These are phyloP conservation scores for Muricea muricata DNA, from an alignment of 92 coral and sea anemone species.

Conservation along the genomic window DNA sequence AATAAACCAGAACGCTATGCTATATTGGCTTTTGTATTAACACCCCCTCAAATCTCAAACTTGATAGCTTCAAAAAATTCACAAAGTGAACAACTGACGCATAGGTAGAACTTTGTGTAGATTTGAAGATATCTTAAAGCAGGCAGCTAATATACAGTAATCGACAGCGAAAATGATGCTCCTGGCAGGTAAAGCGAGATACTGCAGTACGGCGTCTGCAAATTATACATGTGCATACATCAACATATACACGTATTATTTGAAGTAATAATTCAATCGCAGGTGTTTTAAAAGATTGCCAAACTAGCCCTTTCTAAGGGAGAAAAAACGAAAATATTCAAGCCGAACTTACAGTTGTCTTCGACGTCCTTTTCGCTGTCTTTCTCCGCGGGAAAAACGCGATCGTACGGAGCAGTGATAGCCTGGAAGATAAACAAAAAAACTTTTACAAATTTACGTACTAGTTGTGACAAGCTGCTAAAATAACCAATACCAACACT, in stretches of 20 bases:
- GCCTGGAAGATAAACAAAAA: conserved; percentile 56
- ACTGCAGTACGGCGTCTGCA: neutral
- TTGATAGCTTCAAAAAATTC: neutral
- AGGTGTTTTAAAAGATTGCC: neutral
- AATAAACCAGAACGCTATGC: neutral
- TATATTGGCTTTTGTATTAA: neutral
- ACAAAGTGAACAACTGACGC: neutral
- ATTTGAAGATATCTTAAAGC: too few relatives aligned
- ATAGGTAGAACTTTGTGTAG: too few relatives aligned
- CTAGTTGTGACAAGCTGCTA: neutral
- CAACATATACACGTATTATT: too few relatives aligned
- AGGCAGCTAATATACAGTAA: too few relatives aligned
- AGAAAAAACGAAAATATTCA: neutral
- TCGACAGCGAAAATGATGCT: too few relatives aligned
- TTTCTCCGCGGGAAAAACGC: conserved; percentile 93
- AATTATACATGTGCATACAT: neutral
- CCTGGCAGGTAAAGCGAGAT: neutral
- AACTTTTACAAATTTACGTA: neutral
- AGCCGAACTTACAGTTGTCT: conserved; percentile 85
- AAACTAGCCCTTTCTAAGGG: neutral
- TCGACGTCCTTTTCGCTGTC: conserved; percentile 91
- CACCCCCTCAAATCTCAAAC: neutral
- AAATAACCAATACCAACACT: too few relatives aligned
- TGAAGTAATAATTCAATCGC: neutral
- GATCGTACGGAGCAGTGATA: conserved; percentile 84